Base-by-base conservation (phyloP, 2,797 vertebrate genomes). In the Morus bassanus region DNA sequence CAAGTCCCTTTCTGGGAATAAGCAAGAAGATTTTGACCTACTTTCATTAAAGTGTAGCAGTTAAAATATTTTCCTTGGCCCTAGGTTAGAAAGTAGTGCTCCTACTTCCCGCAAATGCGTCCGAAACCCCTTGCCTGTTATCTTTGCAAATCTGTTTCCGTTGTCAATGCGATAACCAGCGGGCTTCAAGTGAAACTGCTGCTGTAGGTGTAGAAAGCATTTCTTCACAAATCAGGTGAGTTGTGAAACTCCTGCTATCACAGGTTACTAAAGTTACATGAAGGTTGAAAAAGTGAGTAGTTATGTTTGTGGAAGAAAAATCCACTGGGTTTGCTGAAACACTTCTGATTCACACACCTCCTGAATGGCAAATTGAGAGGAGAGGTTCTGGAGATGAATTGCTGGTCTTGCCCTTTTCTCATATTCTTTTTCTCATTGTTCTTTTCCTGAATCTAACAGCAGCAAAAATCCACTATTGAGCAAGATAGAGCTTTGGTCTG, bases 21-120 rank as follows among this genome's bases (percentile, higher is more conserved):
- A 88, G 43, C 76, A 87, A 65, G 75, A 81, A 68, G 86, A 92
- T 92, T 89, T 94, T 95, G 92, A 94, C 95, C 95, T 93, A 85
- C 64, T 94, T 96, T 35, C 61, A 82, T 77, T 18, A 6, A 93
- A 93, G 16, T 6, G 8, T 37, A 85, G 48, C 75, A 56, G 64
- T 94, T 81, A 73, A 75, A 88, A 63, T 68, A 35, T 10, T 84
- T 76, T 75, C 13, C 69, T 61, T 80, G 82, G 69, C 39, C 57
- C 43, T 73, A 18, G 61, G 65, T 90, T 43, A 72, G 61, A 65
- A 83, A 91, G 59, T 63, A 56, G 56, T 1, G 1, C 45, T 87
- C 64, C 48, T 60, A 3, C 53, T 87, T 88, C 50, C 56, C 2
- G 0, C 50, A 63, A 27, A 61, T 3, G 41, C 7, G 1, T 69